A percentile compares a stretch with the other conserved stretches of the same genome.
Evolutionary conservation across 2,113 vertebrate genomes (phyloP).

Genomic region (Sylvietta virens): DNA sequence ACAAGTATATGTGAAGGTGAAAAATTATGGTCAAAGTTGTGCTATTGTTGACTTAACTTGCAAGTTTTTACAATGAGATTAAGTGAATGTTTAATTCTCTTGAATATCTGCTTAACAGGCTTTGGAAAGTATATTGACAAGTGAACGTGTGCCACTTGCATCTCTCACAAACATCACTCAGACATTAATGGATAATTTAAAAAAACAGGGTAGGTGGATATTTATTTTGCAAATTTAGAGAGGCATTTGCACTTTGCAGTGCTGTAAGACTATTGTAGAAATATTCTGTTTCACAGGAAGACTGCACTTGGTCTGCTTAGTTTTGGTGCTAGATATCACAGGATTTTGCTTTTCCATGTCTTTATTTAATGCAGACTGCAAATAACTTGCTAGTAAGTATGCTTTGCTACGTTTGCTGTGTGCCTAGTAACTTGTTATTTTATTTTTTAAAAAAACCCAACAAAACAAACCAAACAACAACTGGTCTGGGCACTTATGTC

Average conservation of each 20-base stretch:
- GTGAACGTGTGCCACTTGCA: slow-evolving; percentile 80
- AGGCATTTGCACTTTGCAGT: not conserved
- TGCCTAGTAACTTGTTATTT: not conserved
- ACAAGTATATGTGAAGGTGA: not conserved
- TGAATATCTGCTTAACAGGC: slow-evolving; percentile 74
- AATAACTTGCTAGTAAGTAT: not conserved
- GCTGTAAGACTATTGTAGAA: not conserved
- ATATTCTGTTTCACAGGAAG: not conserved
- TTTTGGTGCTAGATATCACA: not conserved
- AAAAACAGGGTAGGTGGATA: slow-evolving; percentile 81
- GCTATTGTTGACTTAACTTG: not conserved
- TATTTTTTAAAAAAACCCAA: not conserved
- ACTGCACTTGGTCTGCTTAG: not conserved
- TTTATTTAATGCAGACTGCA: not conserved
- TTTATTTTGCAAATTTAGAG: not conserved
- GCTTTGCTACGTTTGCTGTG: not conserved
- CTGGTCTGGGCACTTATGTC: not conserved
- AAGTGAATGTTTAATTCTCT: not conserved
- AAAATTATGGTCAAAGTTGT: not conserved
- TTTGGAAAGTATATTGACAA: slow-evolving; percentile 87
- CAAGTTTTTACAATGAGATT: not conserved
- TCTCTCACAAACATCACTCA: slow-evolving; percentile 83
- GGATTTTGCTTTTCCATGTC: not conserved
- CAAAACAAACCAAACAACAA: not conserved
- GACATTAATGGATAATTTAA: slow-evolving; percentile 80